A percentile compares a stretch with the other conserved stretches of the same genome.
These are phyloP conservation scores for Nephrotoma guestfalica DNA, from an alignment of 2,888 invertebrate genomes.

Conservation along the genomic window DNA sequence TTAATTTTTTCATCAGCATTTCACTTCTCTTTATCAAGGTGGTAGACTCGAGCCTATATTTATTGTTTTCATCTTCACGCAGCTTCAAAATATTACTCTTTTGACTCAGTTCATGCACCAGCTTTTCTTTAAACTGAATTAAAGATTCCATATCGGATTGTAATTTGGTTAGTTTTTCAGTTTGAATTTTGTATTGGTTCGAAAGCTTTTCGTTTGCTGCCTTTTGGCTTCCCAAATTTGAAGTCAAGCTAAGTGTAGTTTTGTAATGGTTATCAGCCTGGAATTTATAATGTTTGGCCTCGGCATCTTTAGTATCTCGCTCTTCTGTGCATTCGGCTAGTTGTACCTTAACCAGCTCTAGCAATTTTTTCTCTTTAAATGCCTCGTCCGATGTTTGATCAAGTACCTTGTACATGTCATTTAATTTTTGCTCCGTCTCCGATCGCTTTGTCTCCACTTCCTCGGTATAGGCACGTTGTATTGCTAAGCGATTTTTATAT, in stretches of 20 bases:
- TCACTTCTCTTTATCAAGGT: conserved; percentile 27
- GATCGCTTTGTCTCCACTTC: conserved; percentile 27
- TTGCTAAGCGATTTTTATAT: conserved; percentile 25
- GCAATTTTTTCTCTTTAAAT: conserved; percentile 24
- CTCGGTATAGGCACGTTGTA: conserved; percentile 25
- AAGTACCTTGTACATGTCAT: conserved; percentile 24
- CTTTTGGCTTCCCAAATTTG: conserved; percentile 14
- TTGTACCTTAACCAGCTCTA: conserved; percentile 23
- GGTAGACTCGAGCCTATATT: conserved; percentile 24
- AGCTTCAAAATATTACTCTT: conserved; percentile 24
- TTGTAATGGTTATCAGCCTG: conserved; percentile 10
- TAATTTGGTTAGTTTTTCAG: conserved; percentile 27
- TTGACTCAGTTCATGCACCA: conserved; percentile 23
- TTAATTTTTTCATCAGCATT: conserved; percentile 24
- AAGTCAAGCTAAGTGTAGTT: conserved; percentile 19
- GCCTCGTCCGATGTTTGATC: conserved; percentile 31
- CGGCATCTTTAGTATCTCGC: conserved; percentile 22
- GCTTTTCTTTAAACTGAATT: conserved; percentile 24
- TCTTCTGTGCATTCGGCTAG: conserved; percentile 21
- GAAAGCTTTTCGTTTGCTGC: conserved; percentile 26
- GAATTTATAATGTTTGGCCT: conserved; percentile 20
- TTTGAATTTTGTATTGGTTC: conserved; percentile 24
- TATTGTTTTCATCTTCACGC: conserved; percentile 29
- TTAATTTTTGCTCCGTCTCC: conserved; percentile 26
- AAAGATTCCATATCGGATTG: conserved; percentile 27